These are phyloP conservation scores for Naso thynnoides DNA, from an alignment of 2,797 vertebrate species.

Conservation along the genomic window DNA sequence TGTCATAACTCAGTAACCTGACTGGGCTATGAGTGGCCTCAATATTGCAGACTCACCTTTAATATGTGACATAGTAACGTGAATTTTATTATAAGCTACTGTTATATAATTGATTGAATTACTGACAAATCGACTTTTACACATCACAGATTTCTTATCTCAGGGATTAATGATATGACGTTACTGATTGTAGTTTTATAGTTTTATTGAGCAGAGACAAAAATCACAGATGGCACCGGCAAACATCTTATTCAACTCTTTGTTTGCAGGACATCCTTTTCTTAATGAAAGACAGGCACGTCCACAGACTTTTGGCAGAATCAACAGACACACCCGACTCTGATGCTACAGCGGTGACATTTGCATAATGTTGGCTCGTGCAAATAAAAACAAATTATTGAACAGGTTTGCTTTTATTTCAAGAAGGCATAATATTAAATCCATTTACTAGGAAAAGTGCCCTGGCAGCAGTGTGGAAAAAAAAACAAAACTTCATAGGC, in stretches of 20 bases:
- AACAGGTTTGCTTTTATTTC: neutral
- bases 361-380: neutral
- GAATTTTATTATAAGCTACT: neutral
- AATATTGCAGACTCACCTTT: neutral
- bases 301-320: too few relatives aligned
- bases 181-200: neutral
- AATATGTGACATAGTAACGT: constrained; percentile 2
- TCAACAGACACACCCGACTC: constrained; percentile 12
- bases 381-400: neutral
- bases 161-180: neutral
- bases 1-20: constrained; percentile 27
- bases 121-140: neutral
- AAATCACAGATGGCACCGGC: accelerated
- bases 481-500: too few relatives aligned
- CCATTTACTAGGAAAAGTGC: neutral
- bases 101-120: neutral
- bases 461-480: too few relatives aligned
- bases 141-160: neutral
- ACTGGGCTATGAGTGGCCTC: neutral
- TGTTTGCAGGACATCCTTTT: neutral
- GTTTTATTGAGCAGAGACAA: neutral
- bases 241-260: neutral
- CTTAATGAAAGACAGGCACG: neutral
- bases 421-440: neutral
- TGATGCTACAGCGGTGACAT: constrained; percentile 15